These are phyloP conservation scores for Maylandia zebra DNA, from an alignment of 2,113 vertebrate species.

Conservation along the genomic window DNA sequence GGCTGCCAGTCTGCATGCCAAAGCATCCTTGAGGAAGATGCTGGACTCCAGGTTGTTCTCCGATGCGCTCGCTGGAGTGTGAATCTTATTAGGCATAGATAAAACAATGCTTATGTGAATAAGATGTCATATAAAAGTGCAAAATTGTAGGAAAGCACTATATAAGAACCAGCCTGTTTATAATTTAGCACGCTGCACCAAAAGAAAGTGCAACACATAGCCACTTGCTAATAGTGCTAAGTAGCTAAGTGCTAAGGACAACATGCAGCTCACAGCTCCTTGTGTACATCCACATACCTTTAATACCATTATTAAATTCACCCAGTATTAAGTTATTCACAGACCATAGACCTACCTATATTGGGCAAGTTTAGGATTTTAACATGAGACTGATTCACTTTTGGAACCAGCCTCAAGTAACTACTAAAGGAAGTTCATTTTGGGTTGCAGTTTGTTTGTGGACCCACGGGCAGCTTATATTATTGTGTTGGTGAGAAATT, in stretches of 20 bases:
- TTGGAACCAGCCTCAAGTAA: background rate
- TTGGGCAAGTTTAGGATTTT: background rate
- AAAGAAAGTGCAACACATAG: background rate
- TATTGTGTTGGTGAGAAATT: background rate
- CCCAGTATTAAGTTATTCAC: background rate
- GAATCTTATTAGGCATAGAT: background rate
- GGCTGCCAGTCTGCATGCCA: background rate
- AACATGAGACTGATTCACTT: background rate
- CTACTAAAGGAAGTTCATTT: fast-evolving
- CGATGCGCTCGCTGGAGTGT: background rate
- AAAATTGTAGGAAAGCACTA: background rate
- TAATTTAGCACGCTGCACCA: background rate
- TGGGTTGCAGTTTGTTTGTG: background rate
- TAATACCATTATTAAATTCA: background rate
- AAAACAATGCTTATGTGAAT: background rate
- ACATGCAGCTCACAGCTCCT: background rate
- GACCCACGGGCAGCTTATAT: background rate
- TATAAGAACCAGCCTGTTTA: background rate
- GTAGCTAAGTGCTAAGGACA: background rate
- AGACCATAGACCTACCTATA: background rate
- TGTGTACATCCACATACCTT: background rate
- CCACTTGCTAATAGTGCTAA: background rate
- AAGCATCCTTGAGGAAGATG: background rate
- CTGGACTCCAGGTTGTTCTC: background rate
- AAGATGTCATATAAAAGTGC: background rate